These are phyloP conservation scores for Caenorhabditis sp. DNA, from an alignment of 2,888 invertebrate genomes.

Conservation along the genomic window DNA sequence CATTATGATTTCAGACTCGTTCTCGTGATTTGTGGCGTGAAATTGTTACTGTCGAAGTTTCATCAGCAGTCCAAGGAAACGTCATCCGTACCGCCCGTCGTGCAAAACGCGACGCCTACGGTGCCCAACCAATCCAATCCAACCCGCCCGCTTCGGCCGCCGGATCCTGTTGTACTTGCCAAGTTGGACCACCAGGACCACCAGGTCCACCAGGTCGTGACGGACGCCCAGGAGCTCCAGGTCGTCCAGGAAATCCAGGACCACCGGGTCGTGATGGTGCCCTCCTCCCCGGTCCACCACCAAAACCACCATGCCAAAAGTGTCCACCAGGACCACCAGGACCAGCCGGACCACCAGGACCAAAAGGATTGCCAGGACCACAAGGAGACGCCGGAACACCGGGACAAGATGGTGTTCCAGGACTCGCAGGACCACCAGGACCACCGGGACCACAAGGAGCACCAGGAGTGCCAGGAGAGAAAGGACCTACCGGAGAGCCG, in stretches of 20 bases:
- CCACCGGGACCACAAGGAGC: slow-evolving; percentile 69
- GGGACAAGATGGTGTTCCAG: slow-evolving; percentile 63
- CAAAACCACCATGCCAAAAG: slow-evolving; percentile 71
- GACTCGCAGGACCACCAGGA: slow-evolving; percentile 69
- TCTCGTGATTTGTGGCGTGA: slow-evolving; percentile 71
- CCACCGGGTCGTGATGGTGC: slow-evolving; percentile 63
- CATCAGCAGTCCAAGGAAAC: slow-evolving; percentile 57
- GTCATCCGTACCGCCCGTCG: slow-evolving; percentile 42
- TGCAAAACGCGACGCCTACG: slow-evolving; percentile 45
- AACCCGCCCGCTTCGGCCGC: slow-evolving; percentile 49
- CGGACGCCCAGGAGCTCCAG: slow-evolving; percentile 66
- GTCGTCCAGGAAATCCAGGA: slow-evolving; percentile 61
- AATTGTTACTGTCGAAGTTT: slow-evolving; percentile 65
- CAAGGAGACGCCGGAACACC: slow-evolving; percentile 62
- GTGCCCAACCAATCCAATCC: slow-evolving; percentile 49
- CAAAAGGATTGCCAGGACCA: slow-evolving; percentile 64
- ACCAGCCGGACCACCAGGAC: slow-evolving; percentile 57
- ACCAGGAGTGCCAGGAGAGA: slow-evolving; percentile 68
- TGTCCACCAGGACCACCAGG: slow-evolving; percentile 59
- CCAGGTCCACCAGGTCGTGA: slow-evolving; percentile 62
- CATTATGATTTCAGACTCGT: slow-evolving; percentile 55
- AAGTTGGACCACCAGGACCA: slow-evolving; percentile 60
- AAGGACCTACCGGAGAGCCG: slow-evolving; percentile 69
- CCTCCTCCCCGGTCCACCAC: slow-evolving; percentile 70
- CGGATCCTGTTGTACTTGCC: slow-evolving; percentile 68